Evolutionary conservation across 2,888 invertebrate genomes (phyloP).

Genomic region (Plebejus melissa): DNA sequence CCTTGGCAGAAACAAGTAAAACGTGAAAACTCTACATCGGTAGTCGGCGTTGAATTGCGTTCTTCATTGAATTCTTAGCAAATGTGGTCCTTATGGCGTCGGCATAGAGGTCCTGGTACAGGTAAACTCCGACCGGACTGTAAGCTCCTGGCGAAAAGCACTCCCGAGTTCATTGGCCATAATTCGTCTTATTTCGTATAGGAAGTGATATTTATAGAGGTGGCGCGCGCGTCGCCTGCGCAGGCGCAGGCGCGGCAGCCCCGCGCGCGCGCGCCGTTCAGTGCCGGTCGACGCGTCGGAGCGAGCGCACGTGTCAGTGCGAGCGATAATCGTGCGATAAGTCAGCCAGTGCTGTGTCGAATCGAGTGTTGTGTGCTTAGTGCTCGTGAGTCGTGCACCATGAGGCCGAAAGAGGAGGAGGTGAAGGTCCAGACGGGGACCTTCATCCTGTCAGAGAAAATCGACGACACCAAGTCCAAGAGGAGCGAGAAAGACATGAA

Average conservation of each 20-base stretch:
- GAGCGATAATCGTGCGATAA: constrained; percentile 53
- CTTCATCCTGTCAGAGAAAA: constrained; percentile 79
- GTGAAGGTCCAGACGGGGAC: constrained; percentile 70
- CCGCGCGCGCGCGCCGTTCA: constrained; percentile 42
- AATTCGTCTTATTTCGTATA: constrained; percentile 67
- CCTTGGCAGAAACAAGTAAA: constrained; percentile 52
- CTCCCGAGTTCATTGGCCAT: constrained; percentile 73
- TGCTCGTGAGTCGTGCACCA: constrained; percentile 44
- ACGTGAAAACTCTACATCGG: constrained; percentile 3
- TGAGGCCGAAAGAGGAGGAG: constrained; percentile 74
- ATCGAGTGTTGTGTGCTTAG: constrained; percentile 48
- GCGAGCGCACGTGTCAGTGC: constrained; percentile 54
- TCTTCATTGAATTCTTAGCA: background rate
- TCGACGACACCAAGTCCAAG: constrained; percentile 71
- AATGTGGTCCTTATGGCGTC: background rate
- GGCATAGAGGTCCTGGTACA: background rate
- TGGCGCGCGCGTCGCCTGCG: constrained; percentile 45
- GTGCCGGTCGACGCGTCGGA: constrained; percentile 50
- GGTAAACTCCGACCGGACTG: background rate
- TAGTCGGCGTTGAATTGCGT: background rate
- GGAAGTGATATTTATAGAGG: constrained; percentile 74
- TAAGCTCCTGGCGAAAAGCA: constrained; percentile 51
- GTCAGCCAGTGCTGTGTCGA: constrained; percentile 52
- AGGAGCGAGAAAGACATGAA: constrained; percentile 73
- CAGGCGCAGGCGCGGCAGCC: constrained; percentile 31